Base-by-base conservation (phyloP, 2,888 invertebrate genomes). In the Onchidella celtica region DNA sequence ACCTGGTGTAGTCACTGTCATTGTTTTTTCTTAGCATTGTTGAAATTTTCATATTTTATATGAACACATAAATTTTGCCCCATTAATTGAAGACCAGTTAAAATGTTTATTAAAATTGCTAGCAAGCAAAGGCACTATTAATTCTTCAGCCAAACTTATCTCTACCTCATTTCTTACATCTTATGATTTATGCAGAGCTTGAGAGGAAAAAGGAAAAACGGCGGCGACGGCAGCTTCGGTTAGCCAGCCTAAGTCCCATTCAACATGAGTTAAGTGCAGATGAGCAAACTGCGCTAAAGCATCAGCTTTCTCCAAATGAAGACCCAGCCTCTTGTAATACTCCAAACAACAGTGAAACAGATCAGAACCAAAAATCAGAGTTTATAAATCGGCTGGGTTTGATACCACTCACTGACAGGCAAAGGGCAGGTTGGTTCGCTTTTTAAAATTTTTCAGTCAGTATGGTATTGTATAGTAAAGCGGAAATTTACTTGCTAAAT, bases 231-330 rank as follows among this genome's bases (percentile, higher is more conserved):
- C 72, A 87, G 75, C 86, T 89, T 83, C 85, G 89, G n/a, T 90
- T 92, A 79, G 83, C 87, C 11, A 90, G 89, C 80, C 77, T 89
- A 4, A 91, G 90, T 81, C 91, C 91, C 9, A 82, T 91, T n/a
- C 83, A 86, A 21, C 76, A 88, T 38, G 88, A 87, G 40, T 85
- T 84, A n/a, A n/a, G n/a, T n/a, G n/a, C n/a, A n/a, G n/a, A n/a
- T n/a, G n/a, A n/a, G n/a, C n/a, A n/a, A n/a, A n/a, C 76, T 82
- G 38, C 82, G 82, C 27, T 69, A 59, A n/a, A 47, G 69, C 55
- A 74, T 82, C 72, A 84, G 89, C 4, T 88, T 89, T 6, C 83
- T 86, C 4, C 85, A 36, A 32, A 63, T 34, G 29, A 61, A 24
- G 38, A 6, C 61, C 40, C 29, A 32, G 55, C 29, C 21, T 40